These are phyloP conservation scores for Molossus alvarezi DNA, from an alignment of 2,797 vertebrate species.

Conservation along the genomic window DNA sequence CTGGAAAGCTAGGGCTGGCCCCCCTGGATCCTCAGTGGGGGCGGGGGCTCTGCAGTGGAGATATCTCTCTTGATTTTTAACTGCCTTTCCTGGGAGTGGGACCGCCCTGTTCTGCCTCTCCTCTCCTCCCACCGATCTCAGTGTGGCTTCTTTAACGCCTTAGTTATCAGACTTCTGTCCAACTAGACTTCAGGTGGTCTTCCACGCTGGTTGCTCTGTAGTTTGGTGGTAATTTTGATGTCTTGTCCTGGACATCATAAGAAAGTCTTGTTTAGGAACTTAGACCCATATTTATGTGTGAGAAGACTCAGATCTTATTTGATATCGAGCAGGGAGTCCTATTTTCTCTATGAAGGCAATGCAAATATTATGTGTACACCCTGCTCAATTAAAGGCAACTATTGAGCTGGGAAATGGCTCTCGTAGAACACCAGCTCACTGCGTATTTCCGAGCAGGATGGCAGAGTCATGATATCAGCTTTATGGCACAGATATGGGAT, in stretches of 20 bases:
- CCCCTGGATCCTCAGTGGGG: background rate
- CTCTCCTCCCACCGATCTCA: background rate
- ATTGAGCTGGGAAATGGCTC: conserved; percentile 15
- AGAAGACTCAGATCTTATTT: background rate
- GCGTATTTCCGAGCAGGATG: background rate
- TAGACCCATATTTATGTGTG: background rate
- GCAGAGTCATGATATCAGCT: conserved; percentile 20
- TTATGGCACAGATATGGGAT: conserved; percentile 60
- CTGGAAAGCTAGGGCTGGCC: background rate
- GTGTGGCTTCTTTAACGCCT: background rate
- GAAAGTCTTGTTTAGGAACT: background rate
- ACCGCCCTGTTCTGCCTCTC: background rate
- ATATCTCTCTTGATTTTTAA: background rate
- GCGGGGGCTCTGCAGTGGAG: accelerated
- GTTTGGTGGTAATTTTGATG: background rate
- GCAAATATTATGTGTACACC: background rate
- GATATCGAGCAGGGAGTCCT: background rate
- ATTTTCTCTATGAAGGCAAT: conserved; percentile 22
- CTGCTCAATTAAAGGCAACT: conserved; percentile 47
- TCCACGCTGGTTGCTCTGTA: background rate
- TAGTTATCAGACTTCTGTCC: background rate
- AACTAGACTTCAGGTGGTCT: background rate
- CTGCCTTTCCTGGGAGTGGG: no score
- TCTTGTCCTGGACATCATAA: background rate
- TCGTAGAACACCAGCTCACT: background rate